Conservation (phyloP, 2,888 invertebrate species). For the Hylaea fasciaria region DNA sequence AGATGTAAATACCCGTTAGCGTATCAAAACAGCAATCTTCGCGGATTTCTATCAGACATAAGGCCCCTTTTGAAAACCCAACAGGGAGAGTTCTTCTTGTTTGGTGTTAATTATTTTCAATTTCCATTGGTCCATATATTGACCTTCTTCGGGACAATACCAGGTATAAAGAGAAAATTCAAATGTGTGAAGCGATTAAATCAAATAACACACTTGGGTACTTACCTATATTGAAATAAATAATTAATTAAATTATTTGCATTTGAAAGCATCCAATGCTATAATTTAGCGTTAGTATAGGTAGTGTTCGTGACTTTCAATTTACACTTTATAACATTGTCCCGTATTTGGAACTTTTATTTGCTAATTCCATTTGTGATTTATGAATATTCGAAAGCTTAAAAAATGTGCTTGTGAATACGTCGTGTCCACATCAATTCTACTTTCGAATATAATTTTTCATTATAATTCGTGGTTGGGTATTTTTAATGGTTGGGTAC, state of each 20-base stretch:
- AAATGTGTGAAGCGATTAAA: neutral
- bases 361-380: slow-evolving; percentile 32
- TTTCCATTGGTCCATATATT: no score
- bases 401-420: slow-evolving; percentile 20
- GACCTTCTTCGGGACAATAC: no score
- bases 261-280: slow-evolving; percentile 3
- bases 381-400: slow-evolving; percentile 35
- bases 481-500: no score
- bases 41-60: no score
- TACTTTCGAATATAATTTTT: slow-evolving; percentile 37
- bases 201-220: neutral
- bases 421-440: slow-evolving; percentile 28
- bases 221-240: neutral
- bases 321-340: slow-evolving; percentile 22
- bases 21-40: no score
- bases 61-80: no score
- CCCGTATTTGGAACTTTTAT: slow-evolving; percentile 21
- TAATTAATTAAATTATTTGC: slow-evolving; percentile 8
- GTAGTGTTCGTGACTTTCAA: slow-evolving; percentile 10
- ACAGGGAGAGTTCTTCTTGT: no score
- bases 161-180: no score
- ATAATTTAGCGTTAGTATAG: slow-evolving; percentile 1
- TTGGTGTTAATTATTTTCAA: no score
- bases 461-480: slow-evolving; percentile 27
- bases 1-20: no score